These are phyloP conservation scores for Stenchaetothrips biformis DNA, from an alignment of 2,888 invertebrate species.

Conservation along the genomic window DNA sequence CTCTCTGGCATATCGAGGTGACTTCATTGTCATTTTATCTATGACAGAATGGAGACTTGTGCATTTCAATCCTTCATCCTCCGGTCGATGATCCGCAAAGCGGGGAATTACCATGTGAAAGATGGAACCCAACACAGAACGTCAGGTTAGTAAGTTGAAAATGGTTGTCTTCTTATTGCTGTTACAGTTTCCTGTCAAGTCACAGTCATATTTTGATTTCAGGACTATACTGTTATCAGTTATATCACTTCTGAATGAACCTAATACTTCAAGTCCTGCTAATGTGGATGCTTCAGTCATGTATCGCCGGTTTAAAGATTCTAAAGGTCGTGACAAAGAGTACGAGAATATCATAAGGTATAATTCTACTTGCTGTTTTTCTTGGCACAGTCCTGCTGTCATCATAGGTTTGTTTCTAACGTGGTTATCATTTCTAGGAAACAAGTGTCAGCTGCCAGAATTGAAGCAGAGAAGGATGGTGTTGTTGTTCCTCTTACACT, in stretches of 20 bases:
- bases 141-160: conserved; percentile 56
- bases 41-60: conserved; percentile 86
- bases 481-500: conserved; percentile 94
- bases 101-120: conserved; percentile 96
- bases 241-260: conserved; percentile 97
- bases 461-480: conserved; percentile 94
- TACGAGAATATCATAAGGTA: conserved; percentile 98
- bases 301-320: conserved; percentile 98
- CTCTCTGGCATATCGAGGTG: background rate
- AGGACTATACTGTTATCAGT: conserved; percentile 96
- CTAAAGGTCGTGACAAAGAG: conserved; percentile 96
- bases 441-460: conserved; percentile 91
- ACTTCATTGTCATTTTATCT: background rate
- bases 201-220: conserved; percentile 33
- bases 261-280: conserved; percentile 98
- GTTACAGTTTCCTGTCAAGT: background rate
- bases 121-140: conserved; percentile 99
- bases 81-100: conserved; percentile 99
- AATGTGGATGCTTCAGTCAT: conserved; percentile 99
- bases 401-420: background rate
- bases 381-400: background rate
- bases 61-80: conserved; percentile 98
- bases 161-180: background rate
- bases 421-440: conserved; percentile 58
- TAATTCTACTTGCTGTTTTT: conserved; percentile 27